Percentiles rank a stretch among this genome's conserved stretches.
These are phyloP conservation scores for Amphiduros pacificus DNA, from an alignment of 2,888 invertebrate genomes.

Conservation along the genomic window DNA sequence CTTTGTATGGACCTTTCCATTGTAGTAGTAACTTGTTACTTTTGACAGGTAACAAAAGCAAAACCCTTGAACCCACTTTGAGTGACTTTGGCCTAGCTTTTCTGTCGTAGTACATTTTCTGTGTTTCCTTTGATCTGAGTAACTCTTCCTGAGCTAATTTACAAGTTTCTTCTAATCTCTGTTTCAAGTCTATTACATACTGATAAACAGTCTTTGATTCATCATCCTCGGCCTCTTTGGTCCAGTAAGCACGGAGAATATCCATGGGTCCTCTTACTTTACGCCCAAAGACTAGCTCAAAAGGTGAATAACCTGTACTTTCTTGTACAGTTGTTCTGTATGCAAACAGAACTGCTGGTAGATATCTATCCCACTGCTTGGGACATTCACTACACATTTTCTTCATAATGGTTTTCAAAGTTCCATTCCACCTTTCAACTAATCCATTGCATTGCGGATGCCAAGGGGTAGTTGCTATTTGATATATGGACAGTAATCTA, in stretches of 20 bases:
- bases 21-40: not conserved
- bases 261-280: not conserved
- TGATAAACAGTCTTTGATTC: not conserved
- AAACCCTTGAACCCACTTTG: not conserved
- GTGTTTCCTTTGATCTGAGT: not conserved
- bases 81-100: not conserved
- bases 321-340: not conserved
- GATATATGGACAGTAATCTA: not conserved
- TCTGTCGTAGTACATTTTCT: not conserved
- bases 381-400: not conserved
- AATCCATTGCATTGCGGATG: not conserved
- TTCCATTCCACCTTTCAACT: not conserved
- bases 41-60: not conserved
- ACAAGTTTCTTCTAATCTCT: not conserved
- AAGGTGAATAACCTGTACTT: not conserved
- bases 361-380: not conserved
- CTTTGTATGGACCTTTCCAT: not conserved
- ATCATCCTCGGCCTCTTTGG: not conserved
- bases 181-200: not conserved
- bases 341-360: constrained; percentile 1
- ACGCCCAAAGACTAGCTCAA: not conserved
- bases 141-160: not conserved
- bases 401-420: not conserved
- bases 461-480: not conserved
- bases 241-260: not conserved